Percentiles rank a stretch among this genome's conserved stretches.
Conservation (phyloP, 2,888 invertebrate genomes). For the Tipula helvola region DNA sequence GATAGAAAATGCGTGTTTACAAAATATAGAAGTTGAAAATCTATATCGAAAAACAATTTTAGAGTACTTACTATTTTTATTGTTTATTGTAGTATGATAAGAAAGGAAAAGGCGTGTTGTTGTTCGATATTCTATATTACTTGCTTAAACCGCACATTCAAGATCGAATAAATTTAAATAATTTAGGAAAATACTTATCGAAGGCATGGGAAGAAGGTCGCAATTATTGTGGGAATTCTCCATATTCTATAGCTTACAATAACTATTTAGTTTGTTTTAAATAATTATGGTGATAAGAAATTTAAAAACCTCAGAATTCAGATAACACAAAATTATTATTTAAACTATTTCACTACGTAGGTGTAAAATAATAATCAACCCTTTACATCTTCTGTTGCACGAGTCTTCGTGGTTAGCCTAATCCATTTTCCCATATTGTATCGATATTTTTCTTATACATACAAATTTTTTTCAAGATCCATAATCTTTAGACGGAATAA, state of each 20-base stretch:
- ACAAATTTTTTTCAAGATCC: background rate
- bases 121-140: background rate
- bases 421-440: background rate
- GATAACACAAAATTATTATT: background rate
- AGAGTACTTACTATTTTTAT: background rate
- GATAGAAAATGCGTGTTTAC: background rate
- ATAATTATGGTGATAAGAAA: background rate
- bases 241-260: background rate
- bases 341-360: background rate
- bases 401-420: background rate
- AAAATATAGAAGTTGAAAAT: background rate
- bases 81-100: background rate
- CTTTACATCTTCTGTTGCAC: background rate
- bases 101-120: background rate
- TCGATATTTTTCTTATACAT: background rate
- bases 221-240: background rate
- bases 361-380: background rate
- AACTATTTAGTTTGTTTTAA: background rate
- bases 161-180: background rate
- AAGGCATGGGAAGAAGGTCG: background rate
- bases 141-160: too few species aligned
- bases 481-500: background rate
- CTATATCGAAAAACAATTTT: background rate
- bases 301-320: background rate
- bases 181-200: background rate